Conservation (phyloP, 2,888 invertebrate genomes). For the Drosophila rubida region DNA sequence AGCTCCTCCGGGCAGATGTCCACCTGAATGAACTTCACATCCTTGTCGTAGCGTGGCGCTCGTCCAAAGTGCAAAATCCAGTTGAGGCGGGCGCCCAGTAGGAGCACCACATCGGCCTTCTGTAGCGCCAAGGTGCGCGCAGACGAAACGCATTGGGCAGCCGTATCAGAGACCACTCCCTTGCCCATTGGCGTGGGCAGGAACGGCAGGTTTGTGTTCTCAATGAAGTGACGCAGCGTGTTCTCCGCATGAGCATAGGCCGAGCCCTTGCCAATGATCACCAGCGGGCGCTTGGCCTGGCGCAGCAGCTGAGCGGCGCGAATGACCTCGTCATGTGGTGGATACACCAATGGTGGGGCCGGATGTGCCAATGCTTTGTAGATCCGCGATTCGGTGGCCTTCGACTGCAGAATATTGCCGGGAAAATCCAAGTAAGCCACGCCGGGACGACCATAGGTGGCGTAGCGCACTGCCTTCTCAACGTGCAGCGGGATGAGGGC, state of each 20-base stretch:
- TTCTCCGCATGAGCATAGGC: conserved; percentile 93
- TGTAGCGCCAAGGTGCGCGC: conserved; percentile 94
- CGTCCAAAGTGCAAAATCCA: conserved; percentile 99
- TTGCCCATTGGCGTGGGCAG: conserved; percentile 98
- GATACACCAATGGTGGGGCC: conserved; percentile 89
- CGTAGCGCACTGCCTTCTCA: conserved; percentile 94
- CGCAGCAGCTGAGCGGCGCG: conserved; percentile 89
- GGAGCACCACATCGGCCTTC: conserved; percentile 94
- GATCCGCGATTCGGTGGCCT: conserved; percentile 75
- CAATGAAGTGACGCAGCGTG: conserved; percentile 89
- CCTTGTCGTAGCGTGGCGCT: conserved; percentile 91
- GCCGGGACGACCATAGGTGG: conserved; percentile 95
- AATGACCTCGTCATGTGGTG: conserved; percentile 89
- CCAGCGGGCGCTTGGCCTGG: conserved; percentile 91
- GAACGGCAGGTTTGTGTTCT: conserved; percentile 92
- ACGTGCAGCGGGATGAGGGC: conserved; percentile 94
- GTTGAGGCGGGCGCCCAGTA: conserved; percentile 96
- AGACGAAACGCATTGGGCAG: conserved; percentile 91
- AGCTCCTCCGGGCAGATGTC: conserved; percentile 96
- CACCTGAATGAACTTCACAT: conserved; percentile 96
- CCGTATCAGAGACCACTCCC: conserved; percentile 90
- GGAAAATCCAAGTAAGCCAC: conserved; percentile 96
- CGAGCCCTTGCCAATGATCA: conserved; percentile 96
- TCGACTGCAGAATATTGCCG: conserved; percentile 90
- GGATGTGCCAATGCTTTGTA: conserved; percentile 83